Percentiles rank a stretch among this genome's conserved stretches.
Conservation (phyloP, 2,797 vertebrate species). For the Oreonectes daqikongensis region DNA sequence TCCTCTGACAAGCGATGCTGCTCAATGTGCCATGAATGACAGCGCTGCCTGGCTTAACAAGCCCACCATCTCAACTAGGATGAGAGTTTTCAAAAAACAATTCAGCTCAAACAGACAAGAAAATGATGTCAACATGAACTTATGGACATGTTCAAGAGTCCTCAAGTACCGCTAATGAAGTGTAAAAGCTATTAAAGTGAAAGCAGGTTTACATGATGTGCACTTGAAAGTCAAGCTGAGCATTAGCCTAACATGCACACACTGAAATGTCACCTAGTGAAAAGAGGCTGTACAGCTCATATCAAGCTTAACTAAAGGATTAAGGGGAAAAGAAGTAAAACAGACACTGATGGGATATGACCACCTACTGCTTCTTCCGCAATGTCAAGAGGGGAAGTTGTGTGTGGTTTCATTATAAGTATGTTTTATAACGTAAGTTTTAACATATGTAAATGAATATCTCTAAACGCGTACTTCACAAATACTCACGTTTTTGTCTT, state of each 20-base stretch:
- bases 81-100: slow-evolving; percentile 23
- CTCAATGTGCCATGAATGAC: slow-evolving; percentile 26
- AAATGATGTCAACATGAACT: slow-evolving; percentile 14
- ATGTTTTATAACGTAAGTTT: no score
- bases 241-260: background rate
- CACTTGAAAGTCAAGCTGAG: slow-evolving; percentile 8
- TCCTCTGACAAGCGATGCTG: slow-evolving; percentile 29
- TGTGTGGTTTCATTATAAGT: no score
- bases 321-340: background rate
- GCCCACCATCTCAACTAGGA: slow-evolving; percentile 1
- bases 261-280: slow-evolving; percentile 2
- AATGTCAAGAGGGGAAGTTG: no score
- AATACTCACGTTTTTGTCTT: background rate
- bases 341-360: background rate
- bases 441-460: no score
- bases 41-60: slow-evolving; percentile 29
- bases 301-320: background rate
- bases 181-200: background rate
- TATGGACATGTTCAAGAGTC: background rate
- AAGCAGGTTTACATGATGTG: background rate
- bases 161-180: background rate
- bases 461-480: background rate
- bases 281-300: background rate
- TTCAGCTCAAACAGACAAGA: background rate
- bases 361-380: background rate